These are phyloP conservation scores for Cardiocondyla obscurior DNA, from an alignment of 1,140 invertebrate species.

Conservation along the genomic window DNA sequence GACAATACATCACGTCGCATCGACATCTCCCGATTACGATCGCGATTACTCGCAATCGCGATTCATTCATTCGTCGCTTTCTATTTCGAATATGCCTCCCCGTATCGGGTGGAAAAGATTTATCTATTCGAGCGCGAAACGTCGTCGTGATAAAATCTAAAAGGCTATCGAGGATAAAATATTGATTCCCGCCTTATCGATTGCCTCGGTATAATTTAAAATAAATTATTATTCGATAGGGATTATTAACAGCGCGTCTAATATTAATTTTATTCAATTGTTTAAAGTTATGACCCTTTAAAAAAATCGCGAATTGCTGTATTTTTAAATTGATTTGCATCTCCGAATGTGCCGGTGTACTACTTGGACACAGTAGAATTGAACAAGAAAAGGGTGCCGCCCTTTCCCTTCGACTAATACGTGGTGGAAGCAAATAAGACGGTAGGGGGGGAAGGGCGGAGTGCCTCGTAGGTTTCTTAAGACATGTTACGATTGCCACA, in stretches of 20 bases:
- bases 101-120: slow-evolving; percentile 11
- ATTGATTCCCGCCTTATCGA: slow-evolving; percentile 4
- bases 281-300: neutral
- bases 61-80: slow-evolving; percentile 40
- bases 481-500: too few relatives aligned
- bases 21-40: slow-evolving; percentile 40
- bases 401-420: too few relatives aligned
- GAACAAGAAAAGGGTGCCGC: too few relatives aligned
- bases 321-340: too few relatives aligned
- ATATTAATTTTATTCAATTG: neutral
- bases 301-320: too few relatives aligned
- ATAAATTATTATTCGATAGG: neutral
- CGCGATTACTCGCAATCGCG: slow-evolving; percentile 45
- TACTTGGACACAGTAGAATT: too few relatives aligned
- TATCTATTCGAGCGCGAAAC: slow-evolving; percentile 14
- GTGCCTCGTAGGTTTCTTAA: too few relatives aligned
- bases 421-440: too few relatives aligned
- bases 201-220: neutral
- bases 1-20: slow-evolving; percentile 43
- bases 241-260: neutral
- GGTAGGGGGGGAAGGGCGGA: too few relatives aligned
- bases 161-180: slow-evolving; percentile 2
- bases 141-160: slow-evolving; percentile 46
- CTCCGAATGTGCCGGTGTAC: too few relatives aligned
- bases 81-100: slow-evolving; percentile 6